phyloP scores from a whole-genome alignment of 2,113 vertebrate species.

The Clinocottus analis region DNA sequence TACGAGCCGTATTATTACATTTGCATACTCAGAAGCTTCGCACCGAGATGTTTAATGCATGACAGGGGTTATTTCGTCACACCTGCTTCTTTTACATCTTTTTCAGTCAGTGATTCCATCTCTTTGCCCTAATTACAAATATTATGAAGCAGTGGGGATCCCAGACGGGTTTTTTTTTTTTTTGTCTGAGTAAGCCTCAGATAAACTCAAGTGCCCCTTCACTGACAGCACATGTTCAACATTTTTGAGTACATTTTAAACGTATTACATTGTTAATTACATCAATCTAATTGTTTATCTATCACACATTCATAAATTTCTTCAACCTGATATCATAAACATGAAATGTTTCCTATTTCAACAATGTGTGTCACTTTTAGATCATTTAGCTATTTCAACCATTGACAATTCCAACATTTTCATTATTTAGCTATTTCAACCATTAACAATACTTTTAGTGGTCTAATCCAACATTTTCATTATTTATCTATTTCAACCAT shows the following conservation, averaged over 20 bases:
- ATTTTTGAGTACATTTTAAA: background rate
- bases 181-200: no score
- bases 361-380: background rate
- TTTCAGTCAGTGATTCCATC: background rate
- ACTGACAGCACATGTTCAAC: background rate
- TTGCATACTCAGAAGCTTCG: background rate
- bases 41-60: background rate
- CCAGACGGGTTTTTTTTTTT: no score
- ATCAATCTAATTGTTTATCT: background rate
- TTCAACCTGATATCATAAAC: background rate
- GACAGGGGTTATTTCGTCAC: background rate
- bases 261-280: background rate
- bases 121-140: background rate
- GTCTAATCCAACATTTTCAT: no score
- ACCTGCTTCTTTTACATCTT: background rate
- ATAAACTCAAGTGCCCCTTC: background rate
- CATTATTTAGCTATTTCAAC: no score
- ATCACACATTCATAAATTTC: background rate
- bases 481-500: no score
- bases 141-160: background rate
- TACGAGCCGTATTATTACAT: constrained; percentile 11
- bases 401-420: no score
- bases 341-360: background rate
- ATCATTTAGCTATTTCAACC: background rate
- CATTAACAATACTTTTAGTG: no score